Conservation (phyloP, 1,140 invertebrate genomes). For the Hestina assimilis region DNA sequence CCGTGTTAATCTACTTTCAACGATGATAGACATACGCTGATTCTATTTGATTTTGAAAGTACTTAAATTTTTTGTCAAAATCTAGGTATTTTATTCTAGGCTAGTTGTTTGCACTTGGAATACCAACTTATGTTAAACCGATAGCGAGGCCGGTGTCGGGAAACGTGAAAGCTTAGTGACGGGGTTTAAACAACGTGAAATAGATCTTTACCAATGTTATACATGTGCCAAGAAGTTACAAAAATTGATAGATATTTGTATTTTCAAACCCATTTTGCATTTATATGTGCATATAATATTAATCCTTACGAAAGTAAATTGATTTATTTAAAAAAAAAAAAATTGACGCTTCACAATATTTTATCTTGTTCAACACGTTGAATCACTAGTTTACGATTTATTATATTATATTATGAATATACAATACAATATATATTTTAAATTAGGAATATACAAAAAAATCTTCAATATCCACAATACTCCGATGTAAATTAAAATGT, state of each 20-base stretch:
- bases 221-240: too few relatives aligned
- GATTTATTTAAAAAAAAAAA: too few relatives aligned
- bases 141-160: constrained; percentile 28
- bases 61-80: constrained; percentile 11
- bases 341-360: too few relatives aligned
- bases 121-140: constrained; percentile 44
- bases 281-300: too few relatives aligned
- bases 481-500: neutral
- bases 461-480: neutral
- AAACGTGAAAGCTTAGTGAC: constrained; percentile 9
- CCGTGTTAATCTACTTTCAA: too few relatives aligned
- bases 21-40: too few relatives aligned
- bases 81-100: constrained; percentile 18
- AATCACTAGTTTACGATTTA: neutral
- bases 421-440: neutral
- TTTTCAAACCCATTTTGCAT: too few relatives aligned
- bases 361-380: too few relatives aligned
- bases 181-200: neutral
- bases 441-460: neutral
- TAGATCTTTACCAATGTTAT: neutral
- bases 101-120: constrained; percentile 25
- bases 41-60: too few relatives aligned
- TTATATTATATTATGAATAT: neutral
- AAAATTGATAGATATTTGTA: too few relatives aligned
- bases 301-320: too few relatives aligned